Evolutionary conservation across 37 sponge, comb jelly and placozoan species (phyloP).

Genomic region (Bolinopsis microptera): DNA sequence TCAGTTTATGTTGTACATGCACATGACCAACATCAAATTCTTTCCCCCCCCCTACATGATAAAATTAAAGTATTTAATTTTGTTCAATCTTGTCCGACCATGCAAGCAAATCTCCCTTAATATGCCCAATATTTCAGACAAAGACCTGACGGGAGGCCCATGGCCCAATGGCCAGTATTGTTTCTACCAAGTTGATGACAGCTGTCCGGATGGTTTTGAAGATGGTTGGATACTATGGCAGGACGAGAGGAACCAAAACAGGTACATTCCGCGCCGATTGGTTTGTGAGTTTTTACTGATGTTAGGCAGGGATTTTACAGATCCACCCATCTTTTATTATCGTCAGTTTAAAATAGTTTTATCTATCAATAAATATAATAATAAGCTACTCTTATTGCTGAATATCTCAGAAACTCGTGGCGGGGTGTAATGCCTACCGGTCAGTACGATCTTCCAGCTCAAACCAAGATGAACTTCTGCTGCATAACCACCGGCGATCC

Average conservation of each 20-base stretch:
- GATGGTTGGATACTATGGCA: conserved; percentile 3
- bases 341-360: too few species aligned
- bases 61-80: too few species aligned
- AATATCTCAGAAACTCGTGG: background rate
- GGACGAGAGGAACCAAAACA: conserved; percentile 1
- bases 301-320: too few species aligned
- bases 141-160: background rate
- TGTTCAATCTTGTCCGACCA: too few species aligned
- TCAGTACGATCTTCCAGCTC: background rate
- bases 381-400: conserved; percentile 26
- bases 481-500: background rate
- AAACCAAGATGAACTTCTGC: conserved; percentile 4
- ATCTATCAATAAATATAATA: too few species aligned
- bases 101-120: too few species aligned
- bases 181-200: background rate
- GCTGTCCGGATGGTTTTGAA: background rate
- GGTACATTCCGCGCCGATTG: background rate
- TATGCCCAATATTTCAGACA: too few species aligned
- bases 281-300: too few species aligned
- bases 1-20: too few species aligned
- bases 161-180: background rate
- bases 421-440: background rate
- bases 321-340: too few species aligned
- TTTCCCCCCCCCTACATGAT: too few species aligned
- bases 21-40: too few species aligned